phyloP scores from a whole-genome alignment of 2,113 vertebrate genomes.

The Crotalus viridis region DNA sequence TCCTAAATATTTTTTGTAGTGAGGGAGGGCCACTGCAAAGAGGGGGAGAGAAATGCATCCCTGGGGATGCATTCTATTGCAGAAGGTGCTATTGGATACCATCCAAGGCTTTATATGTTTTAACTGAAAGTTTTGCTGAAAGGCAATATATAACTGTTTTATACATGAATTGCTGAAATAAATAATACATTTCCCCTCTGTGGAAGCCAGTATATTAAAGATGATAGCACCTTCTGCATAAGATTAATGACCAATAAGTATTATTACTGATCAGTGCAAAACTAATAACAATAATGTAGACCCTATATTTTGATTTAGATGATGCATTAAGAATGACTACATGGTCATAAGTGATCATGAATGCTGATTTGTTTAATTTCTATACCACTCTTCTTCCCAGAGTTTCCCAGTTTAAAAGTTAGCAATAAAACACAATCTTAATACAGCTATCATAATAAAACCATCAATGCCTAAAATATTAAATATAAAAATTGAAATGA shows the following conservation, averaged over 20 bases:
- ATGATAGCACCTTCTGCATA: not conserved
- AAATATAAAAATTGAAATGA: not conserved
- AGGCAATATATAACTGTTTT: not conserved
- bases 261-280: not conserved
- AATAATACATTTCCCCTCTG: not conserved
- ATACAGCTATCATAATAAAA: not conserved
- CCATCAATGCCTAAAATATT: not conserved
- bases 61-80: not conserved
- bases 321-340: not conserved
- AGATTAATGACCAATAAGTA: not conserved
- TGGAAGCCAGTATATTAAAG: not conserved
- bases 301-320: not conserved
- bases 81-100: not conserved
- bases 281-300: not conserved
- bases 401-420: not conserved
- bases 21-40: not conserved
- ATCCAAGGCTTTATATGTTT: not conserved
- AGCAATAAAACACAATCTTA: not conserved
- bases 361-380: not conserved
- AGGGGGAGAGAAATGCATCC: not conserved
- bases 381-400: not conserved
- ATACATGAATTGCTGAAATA: not conserved
- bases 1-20: not conserved
- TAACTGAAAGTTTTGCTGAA: not conserved
- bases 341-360: not conserved